These are phyloP conservation scores for Lutjanus erythropterus DNA, from an alignment of 2,113 vertebrate genomes.

Conservation along the genomic window DNA sequence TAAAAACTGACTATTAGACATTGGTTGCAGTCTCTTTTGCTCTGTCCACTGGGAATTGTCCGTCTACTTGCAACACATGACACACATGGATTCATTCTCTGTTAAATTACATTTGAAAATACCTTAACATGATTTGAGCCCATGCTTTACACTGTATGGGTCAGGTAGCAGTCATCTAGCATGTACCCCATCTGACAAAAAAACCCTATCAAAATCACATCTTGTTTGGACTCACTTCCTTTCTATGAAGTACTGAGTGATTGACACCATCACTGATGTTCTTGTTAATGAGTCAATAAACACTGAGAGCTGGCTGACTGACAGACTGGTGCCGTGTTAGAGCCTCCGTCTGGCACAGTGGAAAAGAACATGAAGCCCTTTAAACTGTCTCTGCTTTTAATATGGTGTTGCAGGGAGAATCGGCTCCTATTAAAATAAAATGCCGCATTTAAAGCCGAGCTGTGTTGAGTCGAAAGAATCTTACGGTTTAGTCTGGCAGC, in stretches of 20 bases:
- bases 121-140: too few relatives aligned
- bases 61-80: too few relatives aligned
- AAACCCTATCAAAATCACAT: not conserved
- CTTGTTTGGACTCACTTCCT: slow-evolving; percentile 13
- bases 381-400: slow-evolving; percentile 74
- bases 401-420: slow-evolving; percentile 49
- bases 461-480: slow-evolving; percentile 5
- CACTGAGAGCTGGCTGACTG: slow-evolving; percentile 55
- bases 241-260: slow-evolving; percentile 46
- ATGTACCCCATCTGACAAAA: not conserved
- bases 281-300: slow-evolving; percentile 74
- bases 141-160: not conserved
- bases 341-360: slow-evolving; percentile 53
- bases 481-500: slow-evolving; percentile 14
- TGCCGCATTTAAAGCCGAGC: slow-evolving; percentile 43
- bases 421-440: slow-evolving; percentile 48
- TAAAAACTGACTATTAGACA: too few relatives aligned
- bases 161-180: not conserved
- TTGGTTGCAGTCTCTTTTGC: too few relatives aligned
- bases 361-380: slow-evolving; percentile 51
- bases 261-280: slow-evolving; percentile 58
- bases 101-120: too few relatives aligned
- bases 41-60: too few relatives aligned
- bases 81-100: too few relatives aligned
- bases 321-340: slow-evolving; percentile 56